These are phyloP conservation scores for Rhynchonycteris naso DNA, from an alignment of 2,797 vertebrate species.

Conservation along the genomic window DNA sequence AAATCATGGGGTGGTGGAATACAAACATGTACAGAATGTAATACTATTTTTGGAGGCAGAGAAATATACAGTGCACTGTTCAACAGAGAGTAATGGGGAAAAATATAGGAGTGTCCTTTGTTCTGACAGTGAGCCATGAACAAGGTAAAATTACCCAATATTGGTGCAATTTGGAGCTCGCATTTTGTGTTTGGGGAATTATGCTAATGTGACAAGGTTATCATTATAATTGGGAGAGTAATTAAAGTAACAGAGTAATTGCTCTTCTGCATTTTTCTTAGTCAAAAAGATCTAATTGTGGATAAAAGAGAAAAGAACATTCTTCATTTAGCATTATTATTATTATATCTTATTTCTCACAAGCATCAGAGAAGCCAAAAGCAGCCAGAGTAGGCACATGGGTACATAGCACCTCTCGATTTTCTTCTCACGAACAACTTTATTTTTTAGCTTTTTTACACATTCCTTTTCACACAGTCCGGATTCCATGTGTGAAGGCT, in stretches of 20 bases:
- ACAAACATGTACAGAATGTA: background rate
- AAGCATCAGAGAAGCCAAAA: background rate
- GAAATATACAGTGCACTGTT: background rate
- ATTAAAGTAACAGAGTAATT: constrained; percentile 74
- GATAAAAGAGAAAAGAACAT: background rate
- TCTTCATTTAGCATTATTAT: background rate
- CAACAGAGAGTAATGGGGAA: background rate
- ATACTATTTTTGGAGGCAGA: constrained; percentile 22
- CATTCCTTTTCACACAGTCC: background rate
- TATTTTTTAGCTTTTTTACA: background rate
- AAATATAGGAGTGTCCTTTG: background rate
- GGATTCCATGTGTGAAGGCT: background rate
- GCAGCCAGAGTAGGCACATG: background rate
- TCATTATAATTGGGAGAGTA: constrained; percentile 72
- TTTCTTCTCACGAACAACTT: background rate
- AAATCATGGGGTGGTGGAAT: background rate
- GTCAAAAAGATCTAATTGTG: constrained; percentile 50
- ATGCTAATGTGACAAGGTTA: constrained; percentile 72
- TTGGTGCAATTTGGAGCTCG: constrained; percentile 43
- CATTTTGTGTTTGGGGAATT: constrained; percentile 67
- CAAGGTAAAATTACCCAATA: constrained; percentile 70
- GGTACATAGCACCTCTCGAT: background rate
- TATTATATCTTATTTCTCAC: background rate
- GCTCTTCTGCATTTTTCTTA: constrained; percentile 61
- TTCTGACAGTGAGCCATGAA: constrained; percentile 37